Conservation (phyloP, 2,797 vertebrate species). For the Pseudopleuronectes americanus region DNA sequence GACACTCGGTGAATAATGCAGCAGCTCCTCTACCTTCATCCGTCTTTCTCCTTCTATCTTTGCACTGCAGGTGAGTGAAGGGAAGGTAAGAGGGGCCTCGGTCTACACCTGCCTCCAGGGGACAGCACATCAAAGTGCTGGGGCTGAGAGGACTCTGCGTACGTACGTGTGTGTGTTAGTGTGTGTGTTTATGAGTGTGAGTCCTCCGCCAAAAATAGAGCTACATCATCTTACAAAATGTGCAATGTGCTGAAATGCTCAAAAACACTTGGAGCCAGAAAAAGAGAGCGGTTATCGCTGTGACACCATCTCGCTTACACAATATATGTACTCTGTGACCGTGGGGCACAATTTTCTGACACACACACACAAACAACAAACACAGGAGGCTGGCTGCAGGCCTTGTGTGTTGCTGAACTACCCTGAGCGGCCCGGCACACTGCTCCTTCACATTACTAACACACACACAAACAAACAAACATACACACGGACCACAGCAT, state of each 20-base stretch:
- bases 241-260: constrained; percentile 60
- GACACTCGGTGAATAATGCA: constrained; percentile 82
- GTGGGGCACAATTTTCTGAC: constrained; percentile 15
- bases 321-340: constrained; percentile 41
- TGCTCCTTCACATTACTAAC: constrained; percentile 13
- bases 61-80: constrained; percentile 65
- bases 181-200: neutral
- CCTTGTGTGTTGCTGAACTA: constrained; percentile 16
- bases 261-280: constrained; percentile 53
- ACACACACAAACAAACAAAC: too few relatives aligned
- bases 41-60: constrained; percentile 59
- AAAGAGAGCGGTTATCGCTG: constrained; percentile 47
- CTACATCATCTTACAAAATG: constrained; percentile 67
- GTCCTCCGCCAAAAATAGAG: constrained; percentile 58
- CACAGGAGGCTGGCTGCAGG: constrained; percentile 34
- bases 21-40: constrained; percentile 62
- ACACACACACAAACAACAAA: neutral
- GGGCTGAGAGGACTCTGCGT: constrained; percentile 3
- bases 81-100: constrained; percentile 57
- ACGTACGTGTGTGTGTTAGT: neutral
- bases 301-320: constrained; percentile 71
- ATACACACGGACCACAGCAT: neutral
- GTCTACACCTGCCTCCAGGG: constrained; percentile 69
- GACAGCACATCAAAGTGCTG: constrained; percentile 58
- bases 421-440: constrained; percentile 17